Base-by-base conservation (phyloP, 2,113 vertebrate species). In the Cottus gobio region DNA sequence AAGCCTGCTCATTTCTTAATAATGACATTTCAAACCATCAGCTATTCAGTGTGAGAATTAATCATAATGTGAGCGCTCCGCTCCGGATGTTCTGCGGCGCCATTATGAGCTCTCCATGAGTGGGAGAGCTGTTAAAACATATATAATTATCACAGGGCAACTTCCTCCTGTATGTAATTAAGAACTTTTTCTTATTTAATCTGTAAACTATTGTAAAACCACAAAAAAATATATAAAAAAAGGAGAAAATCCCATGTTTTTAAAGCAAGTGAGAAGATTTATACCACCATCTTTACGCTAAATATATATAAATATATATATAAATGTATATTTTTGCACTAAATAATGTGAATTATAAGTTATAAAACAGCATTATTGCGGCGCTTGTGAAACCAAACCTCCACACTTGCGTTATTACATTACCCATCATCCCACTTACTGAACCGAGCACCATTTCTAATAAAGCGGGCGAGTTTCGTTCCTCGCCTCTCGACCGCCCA, bases 21-120 rank as follows among this genome's bases (percentile, higher is more conserved):
- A 44, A 61, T 52, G 28, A 24, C 30, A 61, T 89, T 77, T 69
- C 30, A 39, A 34, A 22, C 48, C 66, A 54, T 58, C 56, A 30
- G 16, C 70, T 9, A 91, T 71, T 91, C 80, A 82, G 46, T 24
- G 54, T 10, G 1, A 79, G 77, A 70, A 54, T 84, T 73, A 77
- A 81, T 88, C 80, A 82, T 22, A 10, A 31, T 48, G 71, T 62
- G 37, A 82, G 79, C 63, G 66, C 10, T 42, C 26, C 12, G 44
- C 30, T 74, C 34, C n/a, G 65, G 64, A 82, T 64, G 76, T 65
- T 81, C 44, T 15, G 15, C 2, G 4, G 26, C 20, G 70, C 28
- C 22, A 24, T 79, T 50, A 71, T 73, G 71, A 87, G 63, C 9
- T 50, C 34, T 50, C 6, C 64, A 1, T 13, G 72, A 20, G 84